Base-by-base conservation (phyloP, 2,888 invertebrate species). In the Idaea aversata region DNA sequence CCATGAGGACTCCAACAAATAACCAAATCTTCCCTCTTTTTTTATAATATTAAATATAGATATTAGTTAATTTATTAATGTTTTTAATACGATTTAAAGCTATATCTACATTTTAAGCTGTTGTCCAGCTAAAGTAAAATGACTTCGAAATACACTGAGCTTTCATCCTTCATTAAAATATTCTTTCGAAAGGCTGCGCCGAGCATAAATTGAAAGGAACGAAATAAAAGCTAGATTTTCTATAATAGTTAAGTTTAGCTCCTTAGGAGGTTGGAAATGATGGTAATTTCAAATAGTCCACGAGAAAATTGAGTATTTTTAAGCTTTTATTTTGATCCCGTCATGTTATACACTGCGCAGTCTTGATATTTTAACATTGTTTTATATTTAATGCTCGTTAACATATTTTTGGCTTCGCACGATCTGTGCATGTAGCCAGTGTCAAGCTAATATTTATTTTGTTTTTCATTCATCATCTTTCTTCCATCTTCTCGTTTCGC, bases 81-180 rank as follows among this genome's bases (percentile, higher is more conserved):
- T 47, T 47, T 47, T 47, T 7, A 47, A 47, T 47, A 47, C 47
- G 6, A 47, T 47, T 47, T 47, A 47, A 47, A 47, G 47, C 47
- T 47, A 47, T 47, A 47, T 47, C 47, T 47, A 47, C 35, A 58
- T 57, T 59, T 34, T 35, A 63, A 57, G 47, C 61, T 59, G 60
- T 60, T n/a, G n/a, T 16, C 47, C 47, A 47, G 47, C 47, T 47
- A 47, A 47, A 7, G 3, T 47, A 47, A 10, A 47, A 47, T 47
- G 47, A 47, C 47, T 47, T 47, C 47, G 13, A 47, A 10, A 47
- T 47, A 47, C 47, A 47, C 47, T 47, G 47, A 47, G 10, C 7
- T 47, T 47, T 47, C 25, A 25, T 47, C 3, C 36, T 13, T 47
- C 47, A 47, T 7, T 47, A 5, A 10, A 13, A 4, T 10, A 36